These are phyloP conservation scores for Gallinago nigripennis DNA, from an alignment of 2,797 vertebrate species.

Conservation along the genomic window DNA sequence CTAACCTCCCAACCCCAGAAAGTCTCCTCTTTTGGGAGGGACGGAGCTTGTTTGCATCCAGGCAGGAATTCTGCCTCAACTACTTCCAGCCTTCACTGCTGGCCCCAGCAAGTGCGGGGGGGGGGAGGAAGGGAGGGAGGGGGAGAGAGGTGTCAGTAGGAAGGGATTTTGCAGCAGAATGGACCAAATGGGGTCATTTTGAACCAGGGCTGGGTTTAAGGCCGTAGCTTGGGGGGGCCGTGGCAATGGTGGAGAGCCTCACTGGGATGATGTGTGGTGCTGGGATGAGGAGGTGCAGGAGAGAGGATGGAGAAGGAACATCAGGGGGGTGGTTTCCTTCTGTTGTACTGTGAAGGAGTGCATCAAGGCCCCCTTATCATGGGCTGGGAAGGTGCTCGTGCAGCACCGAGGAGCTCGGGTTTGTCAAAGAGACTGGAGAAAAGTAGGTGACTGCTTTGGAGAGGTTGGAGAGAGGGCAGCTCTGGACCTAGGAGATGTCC, in stretches of 20 bases:
- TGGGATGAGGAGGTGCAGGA: not conserved
- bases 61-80: not conserved
- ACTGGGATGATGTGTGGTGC: not conserved
- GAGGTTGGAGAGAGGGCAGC: not conserved
- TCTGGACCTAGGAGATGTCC: not conserved
- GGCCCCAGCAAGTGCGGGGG: not conserved
- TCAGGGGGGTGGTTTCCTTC: not conserved
- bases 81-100: not conserved
- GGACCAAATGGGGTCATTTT: not conserved
- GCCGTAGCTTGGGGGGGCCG: not conserved
- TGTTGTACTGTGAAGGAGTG: not conserved
- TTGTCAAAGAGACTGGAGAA: not conserved
- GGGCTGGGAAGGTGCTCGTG: not conserved
- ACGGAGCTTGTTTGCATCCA: not conserved
- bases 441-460: not conserved
- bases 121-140: too few species aligned
- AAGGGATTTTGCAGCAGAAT: not conserved
- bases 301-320: not conserved
- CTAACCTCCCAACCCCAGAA: not conserved
- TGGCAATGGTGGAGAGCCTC: not conserved
- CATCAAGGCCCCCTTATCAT: rapidly evolving
- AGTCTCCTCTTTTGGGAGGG: not conserved
- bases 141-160: rapidly evolving
- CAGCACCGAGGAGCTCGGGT: not conserved
- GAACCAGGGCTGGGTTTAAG: not conserved